Percentiles rank a stretch among this genome's conserved stretches.
These are phyloP conservation scores for Saccostrea glomerata DNA, from an alignment of 1,140 invertebrate species.

Conservation along the genomic window DNA sequence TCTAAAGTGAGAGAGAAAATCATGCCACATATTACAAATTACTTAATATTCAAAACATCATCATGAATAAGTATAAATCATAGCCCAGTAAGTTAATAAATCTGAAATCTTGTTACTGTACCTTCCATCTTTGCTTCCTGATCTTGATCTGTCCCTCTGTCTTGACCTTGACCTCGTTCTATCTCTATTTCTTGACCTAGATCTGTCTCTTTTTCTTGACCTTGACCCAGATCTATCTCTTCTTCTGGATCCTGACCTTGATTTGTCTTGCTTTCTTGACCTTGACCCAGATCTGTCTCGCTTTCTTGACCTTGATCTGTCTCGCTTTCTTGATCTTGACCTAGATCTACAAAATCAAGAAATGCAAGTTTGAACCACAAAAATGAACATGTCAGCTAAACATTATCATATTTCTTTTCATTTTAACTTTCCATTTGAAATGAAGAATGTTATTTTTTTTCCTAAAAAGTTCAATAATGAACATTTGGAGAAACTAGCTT, in stretches of 20 bases:
- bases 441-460: too few species aligned
- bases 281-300: background rate
- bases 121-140: background rate
- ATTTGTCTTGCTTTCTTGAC: background rate
- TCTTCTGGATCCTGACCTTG: background rate
- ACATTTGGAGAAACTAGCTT: too few species aligned
- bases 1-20: background rate
- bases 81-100: too few species aligned
- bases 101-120: background rate
- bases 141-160: background rate
- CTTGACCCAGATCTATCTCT: conserved; percentile 3
- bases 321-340: background rate
- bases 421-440: too few species aligned
- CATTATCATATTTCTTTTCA: too few species aligned
- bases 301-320: background rate
- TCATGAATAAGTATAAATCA: background rate
- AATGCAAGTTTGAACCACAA: background rate
- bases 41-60: background rate
- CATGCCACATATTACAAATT: too few species aligned
- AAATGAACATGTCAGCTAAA: too few species aligned
- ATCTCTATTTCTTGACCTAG: background rate
- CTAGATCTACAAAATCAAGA: background rate
- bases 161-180: background rate
- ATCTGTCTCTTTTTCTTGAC: background rate
- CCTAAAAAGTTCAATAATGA: too few species aligned